A percentile compares a stretch with the other conserved stretches of the same genome.
These are phyloP conservation scores for Aelia acuminata DNA, from an alignment of 2,888 invertebrate species.

Conservation along the genomic window DNA sequence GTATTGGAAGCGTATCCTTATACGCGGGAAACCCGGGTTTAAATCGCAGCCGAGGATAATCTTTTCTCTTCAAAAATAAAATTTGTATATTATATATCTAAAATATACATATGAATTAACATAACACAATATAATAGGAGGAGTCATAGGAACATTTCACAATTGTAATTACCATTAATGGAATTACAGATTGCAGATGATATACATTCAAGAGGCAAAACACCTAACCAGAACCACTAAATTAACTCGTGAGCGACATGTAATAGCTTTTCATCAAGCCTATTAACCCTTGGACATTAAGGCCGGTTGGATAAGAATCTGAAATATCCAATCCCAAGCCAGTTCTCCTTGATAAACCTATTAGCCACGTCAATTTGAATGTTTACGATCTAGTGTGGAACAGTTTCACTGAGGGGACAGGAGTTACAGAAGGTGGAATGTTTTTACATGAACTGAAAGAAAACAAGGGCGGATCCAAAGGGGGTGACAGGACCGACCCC, in stretches of 20 bases:
- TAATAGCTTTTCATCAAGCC: constrained; percentile 29
- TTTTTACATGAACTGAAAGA: background rate
- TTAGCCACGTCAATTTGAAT: constrained; percentile 28
- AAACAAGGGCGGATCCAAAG: no score
- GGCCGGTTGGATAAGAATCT: background rate
- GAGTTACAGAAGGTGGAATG: background rate
- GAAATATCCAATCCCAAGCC: background rate
- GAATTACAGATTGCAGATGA: constrained; percentile 14
- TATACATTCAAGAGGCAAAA: background rate
- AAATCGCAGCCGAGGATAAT: no score
- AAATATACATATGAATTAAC: no score
- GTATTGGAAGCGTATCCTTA: no score
- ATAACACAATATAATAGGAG: background rate
- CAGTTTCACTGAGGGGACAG: background rate
- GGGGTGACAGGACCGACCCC: no score
- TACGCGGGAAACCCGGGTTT: no score
- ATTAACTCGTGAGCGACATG: constrained; percentile 4
- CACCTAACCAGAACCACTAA: background rate
- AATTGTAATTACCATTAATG: background rate
- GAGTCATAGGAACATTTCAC: background rate
- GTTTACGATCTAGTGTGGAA: background rate
- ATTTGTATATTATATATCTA: no score
- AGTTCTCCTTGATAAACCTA: constrained; percentile 43
- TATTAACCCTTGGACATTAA: background rate
- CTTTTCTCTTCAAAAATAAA: no score